These are phyloP conservation scores for Lacanobia wlatinum DNA, from an alignment of 2,888 invertebrate genomes.

Conservation along the genomic window DNA sequence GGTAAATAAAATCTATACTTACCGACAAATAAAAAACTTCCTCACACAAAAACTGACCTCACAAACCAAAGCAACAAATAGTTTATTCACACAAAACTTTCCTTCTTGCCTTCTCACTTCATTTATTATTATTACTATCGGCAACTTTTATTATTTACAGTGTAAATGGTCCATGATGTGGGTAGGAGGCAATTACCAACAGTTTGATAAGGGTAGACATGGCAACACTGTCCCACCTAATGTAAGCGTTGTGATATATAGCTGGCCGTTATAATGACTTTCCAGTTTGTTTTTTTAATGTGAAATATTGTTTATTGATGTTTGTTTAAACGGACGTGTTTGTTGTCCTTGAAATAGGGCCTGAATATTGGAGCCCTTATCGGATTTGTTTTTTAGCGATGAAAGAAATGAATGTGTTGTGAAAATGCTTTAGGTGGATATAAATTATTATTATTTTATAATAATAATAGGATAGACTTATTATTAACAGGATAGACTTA, in stretches of 20 bases:
- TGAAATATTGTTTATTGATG: slow-evolving; percentile 52
- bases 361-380: neutral
- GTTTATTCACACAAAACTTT: slow-evolving; percentile 12
- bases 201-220: slow-evolving; percentile 63
- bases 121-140: slow-evolving; percentile 54
- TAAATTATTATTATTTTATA: no score
- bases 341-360: slow-evolving; percentile 5
- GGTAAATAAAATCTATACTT: neutral
- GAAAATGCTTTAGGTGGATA: neutral
- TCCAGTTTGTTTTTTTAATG: slow-evolving; percentile 55
- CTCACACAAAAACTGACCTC: neutral
- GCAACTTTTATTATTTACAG: slow-evolving; percentile 60
- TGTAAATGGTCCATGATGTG: slow-evolving; percentile 50
- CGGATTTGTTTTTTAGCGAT: neutral
- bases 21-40: slow-evolving; percentile 12
- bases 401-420: no score
- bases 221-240: slow-evolving; percentile 47
- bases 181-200: slow-evolving; percentile 59
- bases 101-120: slow-evolving; percentile 5
- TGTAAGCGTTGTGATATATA: slow-evolving; percentile 52
- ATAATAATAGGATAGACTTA: no score
- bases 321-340: slow-evolving; percentile 30
- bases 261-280: slow-evolving; percentile 53
- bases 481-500: no score
- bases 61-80: slow-evolving; percentile 4